Evolutionary conservation across 2,888 invertebrate species (phyloP).

Genomic region (Ecliptopera silaceata): DNA sequence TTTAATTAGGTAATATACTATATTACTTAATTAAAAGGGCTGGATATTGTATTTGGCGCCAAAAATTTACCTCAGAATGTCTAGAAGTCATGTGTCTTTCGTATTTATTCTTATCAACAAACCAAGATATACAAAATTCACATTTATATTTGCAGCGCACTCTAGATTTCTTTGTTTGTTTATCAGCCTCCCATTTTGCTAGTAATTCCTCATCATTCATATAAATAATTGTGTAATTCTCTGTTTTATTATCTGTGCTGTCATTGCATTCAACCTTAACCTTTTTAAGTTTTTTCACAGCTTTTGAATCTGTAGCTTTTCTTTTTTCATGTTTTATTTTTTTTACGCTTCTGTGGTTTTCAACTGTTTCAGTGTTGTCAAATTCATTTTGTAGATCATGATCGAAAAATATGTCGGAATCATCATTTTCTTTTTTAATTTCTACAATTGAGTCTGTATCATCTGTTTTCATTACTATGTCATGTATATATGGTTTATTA

Average conservation of each 20-base stretch:
- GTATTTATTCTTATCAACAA: slow-evolving; percentile 10
- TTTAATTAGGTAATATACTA: no score
- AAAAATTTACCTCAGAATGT: slow-evolving; percentile 20
- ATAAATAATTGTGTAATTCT: slow-evolving; percentile 18
- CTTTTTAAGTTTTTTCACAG: slow-evolving; percentile 1
- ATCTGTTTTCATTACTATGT: not conserved
- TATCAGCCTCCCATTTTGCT: slow-evolving; percentile 11
- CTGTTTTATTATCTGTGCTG: not conserved
- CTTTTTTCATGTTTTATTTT: not conserved
- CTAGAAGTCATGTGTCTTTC: slow-evolving; percentile 13
- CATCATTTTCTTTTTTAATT: slow-evolving; percentile 10
- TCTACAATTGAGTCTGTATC: not conserved
- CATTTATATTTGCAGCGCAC: slow-evolving; percentile 18
- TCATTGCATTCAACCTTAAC: not conserved
- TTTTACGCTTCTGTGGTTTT: not conserved
- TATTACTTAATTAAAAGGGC: no score
- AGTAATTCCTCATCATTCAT: slow-evolving; percentile 22
- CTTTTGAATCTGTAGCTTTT: not conserved
- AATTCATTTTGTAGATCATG: slow-evolving; percentile 1
- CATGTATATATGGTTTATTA: not conserved
- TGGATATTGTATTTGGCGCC: no score
- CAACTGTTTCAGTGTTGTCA: not conserved
- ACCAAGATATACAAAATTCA: slow-evolving; percentile 13
- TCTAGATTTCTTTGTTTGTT: slow-evolving; percentile 6
- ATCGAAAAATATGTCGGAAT: not conserved